Conservation (phyloP, 1,140 invertebrate genomes). For the Thrips palmi region DNA sequence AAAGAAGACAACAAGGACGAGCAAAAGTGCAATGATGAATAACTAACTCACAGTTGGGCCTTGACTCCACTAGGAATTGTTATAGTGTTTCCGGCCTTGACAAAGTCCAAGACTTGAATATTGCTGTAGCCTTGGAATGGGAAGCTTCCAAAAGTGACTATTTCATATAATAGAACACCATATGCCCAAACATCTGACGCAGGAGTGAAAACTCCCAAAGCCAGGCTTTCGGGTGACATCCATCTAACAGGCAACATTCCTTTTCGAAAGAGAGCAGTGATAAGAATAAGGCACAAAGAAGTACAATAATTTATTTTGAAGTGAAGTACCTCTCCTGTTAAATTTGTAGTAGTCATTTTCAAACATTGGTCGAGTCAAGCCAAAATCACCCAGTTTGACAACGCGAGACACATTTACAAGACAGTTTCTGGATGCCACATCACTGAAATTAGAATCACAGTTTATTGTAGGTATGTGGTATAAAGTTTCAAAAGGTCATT, state of each 20-base stretch:
- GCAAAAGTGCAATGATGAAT: conserved; percentile 9
- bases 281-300: conserved; percentile 2
- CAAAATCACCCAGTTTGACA: conserved; percentile 83
- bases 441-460: conserved; percentile 27
- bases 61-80: conserved; percentile 53
- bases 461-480: background rate
- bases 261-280: conserved; percentile 15
- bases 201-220: conserved; percentile 62
- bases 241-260: conserved; percentile 77
- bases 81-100: conserved; percentile 53
- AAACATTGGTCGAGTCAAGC: conserved; percentile 75
- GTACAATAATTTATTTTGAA: conserved; percentile 4
- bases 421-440: conserved; percentile 76
- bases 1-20: background rate
- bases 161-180: conserved; percentile 67
- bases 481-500: background rate
- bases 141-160: conserved; percentile 72
- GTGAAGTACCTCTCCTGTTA: conserved; percentile 47
- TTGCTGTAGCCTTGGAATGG: conserved; percentile 75
- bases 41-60: conserved; percentile 49
- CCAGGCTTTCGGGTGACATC: conserved; percentile 78
- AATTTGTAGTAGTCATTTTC: conserved; percentile 79
- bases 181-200: conserved; percentile 76
- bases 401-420: conserved; percentile 61
- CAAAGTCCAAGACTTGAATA: conserved; percentile 60